Percentiles rank a stretch among this genome's conserved stretches.
Evolutionary conservation across 2,113 vertebrate species (phyloP).

Genomic region (Herpetotheres cachinnans): DNA sequence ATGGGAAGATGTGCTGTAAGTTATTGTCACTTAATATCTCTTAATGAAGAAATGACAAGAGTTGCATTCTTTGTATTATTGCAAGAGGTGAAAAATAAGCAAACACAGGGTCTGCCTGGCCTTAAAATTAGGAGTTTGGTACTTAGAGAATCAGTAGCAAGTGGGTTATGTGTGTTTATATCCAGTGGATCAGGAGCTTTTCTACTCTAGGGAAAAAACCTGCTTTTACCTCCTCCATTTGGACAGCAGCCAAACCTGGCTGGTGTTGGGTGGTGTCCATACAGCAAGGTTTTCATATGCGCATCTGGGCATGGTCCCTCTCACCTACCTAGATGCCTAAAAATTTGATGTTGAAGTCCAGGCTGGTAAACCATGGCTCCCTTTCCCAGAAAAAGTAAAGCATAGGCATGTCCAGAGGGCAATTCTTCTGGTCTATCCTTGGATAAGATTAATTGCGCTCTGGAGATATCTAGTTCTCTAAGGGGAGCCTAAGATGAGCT

Average conservation of each 20-base stretch:
- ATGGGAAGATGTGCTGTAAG: not conserved
- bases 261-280: not conserved
- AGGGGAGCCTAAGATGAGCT: not conserved
- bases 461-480: not conserved
- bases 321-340: not conserved
- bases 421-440: not conserved
- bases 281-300: not conserved
- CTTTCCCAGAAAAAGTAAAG: not conserved
- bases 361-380: not conserved
- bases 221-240: not conserved
- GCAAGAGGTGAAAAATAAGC: not conserved
- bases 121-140: not conserved
- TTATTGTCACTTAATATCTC: not conserved
- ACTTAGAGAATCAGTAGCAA: not conserved
- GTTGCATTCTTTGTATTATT: not conserved
- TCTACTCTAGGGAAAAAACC: not conserved
- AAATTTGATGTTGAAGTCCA: not conserved
- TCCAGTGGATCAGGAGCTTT: not conserved
- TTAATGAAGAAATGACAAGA: not conserved
- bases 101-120: not conserved
- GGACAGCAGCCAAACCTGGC: not conserved
- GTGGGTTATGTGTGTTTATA: not conserved
- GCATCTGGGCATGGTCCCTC: not conserved
- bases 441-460: constrained; percentile 7
- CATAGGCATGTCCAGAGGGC: not conserved